Evolutionary conservation across 2,888 invertebrate genomes (phyloP), one percentile per base, ranked within the genome.

Genomic region (Labia minor): DNA sequence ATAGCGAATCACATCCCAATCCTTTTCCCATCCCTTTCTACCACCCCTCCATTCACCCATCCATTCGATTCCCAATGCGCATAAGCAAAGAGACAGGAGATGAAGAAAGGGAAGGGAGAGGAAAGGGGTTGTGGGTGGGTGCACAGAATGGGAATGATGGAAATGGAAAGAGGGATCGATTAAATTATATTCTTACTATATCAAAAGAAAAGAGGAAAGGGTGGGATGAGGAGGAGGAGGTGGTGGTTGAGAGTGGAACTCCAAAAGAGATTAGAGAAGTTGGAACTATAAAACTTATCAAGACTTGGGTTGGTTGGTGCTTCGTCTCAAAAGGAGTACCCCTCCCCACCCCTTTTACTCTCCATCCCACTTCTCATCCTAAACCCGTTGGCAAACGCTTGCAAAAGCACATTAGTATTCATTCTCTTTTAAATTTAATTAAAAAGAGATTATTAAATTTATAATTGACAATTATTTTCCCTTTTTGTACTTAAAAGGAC

Each of bases 261-360:
- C 26, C 3, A 26, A 26, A 26, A 49, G 49, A 49, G 49, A 49
- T 49, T 49, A 49, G 49, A 49, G 49, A 49, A 49, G 49, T 49
- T 49, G 49, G 49, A 49, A 49, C 49, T 49, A 49, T 49, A 49
- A 49, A 49, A 49, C 49, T 49, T 49, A 49, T 49, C 49, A 49
- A 49, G 16, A 14, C 6, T 8, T 6, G 26, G 26, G 26, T 6
- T 6, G 26, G 26, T 49, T 49, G 26, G 26, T 26, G 4, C 26
- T 26, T 26, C 26, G 26, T 26, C 8, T 8, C 8, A 8, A 8
- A 26, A 26, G 8, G 8, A 26, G 26, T 3, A 26, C 4, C 26
- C 26, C 3, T 8, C 26, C 26, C 26, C 26, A 8, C 26, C 26
- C 26, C 26, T n/a, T n/a, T n/a, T n/a, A n/a, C n/a, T n/a, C n/a